These are phyloP conservation scores for Nematopogon swammerdamellus DNA, from an alignment of 2,888 invertebrate genomes.

Conservation along the genomic window DNA sequence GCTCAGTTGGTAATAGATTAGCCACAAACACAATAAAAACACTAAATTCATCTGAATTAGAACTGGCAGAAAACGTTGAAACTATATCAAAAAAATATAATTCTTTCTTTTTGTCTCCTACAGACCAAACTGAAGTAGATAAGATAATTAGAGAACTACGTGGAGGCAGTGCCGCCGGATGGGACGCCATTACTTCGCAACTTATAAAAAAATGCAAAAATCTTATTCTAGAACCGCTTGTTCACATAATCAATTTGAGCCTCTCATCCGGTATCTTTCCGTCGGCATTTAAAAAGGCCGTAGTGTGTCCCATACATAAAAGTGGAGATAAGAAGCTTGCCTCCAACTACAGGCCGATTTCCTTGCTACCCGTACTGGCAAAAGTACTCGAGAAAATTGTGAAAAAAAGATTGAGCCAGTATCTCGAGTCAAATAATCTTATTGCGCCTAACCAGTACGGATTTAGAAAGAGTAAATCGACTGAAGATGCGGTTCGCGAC, in stretches of 20 bases:
- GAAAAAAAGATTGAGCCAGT: neutral
- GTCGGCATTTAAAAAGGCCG: neutral
- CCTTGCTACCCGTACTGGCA: neutral
- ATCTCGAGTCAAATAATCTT: neutral
- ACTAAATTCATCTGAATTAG: neutral
- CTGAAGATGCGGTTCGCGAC: neutral
- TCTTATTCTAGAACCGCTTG: neutral
- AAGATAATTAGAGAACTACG: neutral
- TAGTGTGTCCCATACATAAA: neutral
- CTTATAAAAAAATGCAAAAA: neutral
- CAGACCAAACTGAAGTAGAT: neutral
- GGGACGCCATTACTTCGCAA: neutral
- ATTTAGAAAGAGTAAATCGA: neutral
- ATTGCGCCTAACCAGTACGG: slow-evolving; percentile 1
- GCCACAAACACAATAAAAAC: neutral
- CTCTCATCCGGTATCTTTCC: neutral
- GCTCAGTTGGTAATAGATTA: neutral
- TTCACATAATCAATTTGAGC: neutral
- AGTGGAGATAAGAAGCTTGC: neutral
- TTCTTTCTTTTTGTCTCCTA: neutral
- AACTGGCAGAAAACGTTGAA: neutral
- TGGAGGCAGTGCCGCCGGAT: neutral
- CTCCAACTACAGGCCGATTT: slow-evolving; percentile 1
- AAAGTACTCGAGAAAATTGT: slow-evolving; percentile 1
- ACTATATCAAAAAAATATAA: neutral